These are phyloP conservation scores for Anneissia japonica DNA, from an alignment of 35 echinoderm and acorn worm species.

Conservation along the genomic window DNA sequence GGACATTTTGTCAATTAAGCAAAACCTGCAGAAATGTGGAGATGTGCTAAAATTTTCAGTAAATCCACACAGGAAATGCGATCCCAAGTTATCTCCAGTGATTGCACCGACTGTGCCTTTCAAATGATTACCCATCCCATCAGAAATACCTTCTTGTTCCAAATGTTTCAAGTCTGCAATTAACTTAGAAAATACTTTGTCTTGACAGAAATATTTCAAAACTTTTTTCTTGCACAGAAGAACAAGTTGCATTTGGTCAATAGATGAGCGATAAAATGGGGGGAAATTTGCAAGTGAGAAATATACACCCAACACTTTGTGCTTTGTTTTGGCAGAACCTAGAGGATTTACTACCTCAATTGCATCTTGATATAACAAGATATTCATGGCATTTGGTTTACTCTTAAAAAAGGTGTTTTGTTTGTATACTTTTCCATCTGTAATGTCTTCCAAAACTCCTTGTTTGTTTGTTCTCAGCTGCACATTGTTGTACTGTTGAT, in stretches of 20 bases:
- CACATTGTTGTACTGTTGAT: not conserved
- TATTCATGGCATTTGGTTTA: not conserved
- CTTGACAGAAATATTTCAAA: conserved; percentile 1
- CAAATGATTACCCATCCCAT: no score
- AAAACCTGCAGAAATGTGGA: no score
- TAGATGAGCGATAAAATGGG: conserved; percentile 12
- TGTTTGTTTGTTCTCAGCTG: not conserved
- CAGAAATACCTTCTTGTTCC: no score
- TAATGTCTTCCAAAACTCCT: conserved; percentile 13
- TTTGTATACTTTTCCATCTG: conserved; percentile 1
- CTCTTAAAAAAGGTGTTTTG: not conserved
- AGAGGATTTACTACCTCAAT: conserved; percentile 33
- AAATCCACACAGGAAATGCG: no score
- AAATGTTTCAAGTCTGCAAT: no score
- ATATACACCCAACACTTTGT: conserved; percentile 7
- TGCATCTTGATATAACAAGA: conserved; percentile 10
- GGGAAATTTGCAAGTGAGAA: not conserved
- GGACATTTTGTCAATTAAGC: no score
- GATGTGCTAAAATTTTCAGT: no score
- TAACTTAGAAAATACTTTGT: no score
- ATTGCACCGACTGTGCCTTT: no score
- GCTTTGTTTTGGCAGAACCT: no score
- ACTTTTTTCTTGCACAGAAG: conserved; percentile 15
- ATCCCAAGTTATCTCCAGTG: no score
- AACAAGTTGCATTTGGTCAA: conserved; percentile 13